phyloP scores from a whole-genome alignment of 2,113 vertebrate genomes.

The Hypomesus transpacificus region DNA sequence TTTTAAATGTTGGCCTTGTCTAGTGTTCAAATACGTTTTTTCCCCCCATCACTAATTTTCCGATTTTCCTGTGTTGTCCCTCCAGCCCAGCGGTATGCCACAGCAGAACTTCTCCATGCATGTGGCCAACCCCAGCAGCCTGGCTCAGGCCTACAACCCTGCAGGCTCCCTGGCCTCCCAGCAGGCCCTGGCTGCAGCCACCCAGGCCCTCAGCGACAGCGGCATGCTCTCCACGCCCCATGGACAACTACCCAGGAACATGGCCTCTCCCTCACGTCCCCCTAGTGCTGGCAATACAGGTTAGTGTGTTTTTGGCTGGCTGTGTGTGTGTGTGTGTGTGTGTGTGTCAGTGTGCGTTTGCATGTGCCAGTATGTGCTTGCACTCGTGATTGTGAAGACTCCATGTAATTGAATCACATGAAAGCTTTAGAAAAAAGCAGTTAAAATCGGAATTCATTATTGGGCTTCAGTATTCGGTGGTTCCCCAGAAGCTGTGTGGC shows the following conservation, averaged over 20 bases:
- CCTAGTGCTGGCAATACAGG: conserved; percentile 78
- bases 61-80: not conserved
- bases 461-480: too few relatives aligned
- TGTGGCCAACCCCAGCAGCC: conserved; percentile 74
- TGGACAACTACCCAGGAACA: conserved; percentile 78
- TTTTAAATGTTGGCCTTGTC: not conserved
- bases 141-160: conserved; percentile 82
- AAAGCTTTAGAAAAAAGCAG: too few relatives aligned
- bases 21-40: not conserved
- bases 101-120: conserved; percentile 91
- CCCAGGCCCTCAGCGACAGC: conserved; percentile 77
- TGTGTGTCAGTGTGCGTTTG: conserved; percentile 10
- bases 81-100: conserved; percentile 77
- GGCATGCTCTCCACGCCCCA: conserved; percentile 82
- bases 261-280: conserved; percentile 82
- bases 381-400: not conserved
- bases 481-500: too few relatives aligned
- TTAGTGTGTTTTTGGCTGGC: conserved; percentile 33
- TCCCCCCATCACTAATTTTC: not conserved
- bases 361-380: not conserved
- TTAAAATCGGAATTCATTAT: too few relatives aligned
- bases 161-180: conserved; percentile 73
- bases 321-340: not conserved
- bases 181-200: conserved; percentile 77
- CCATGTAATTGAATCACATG: too few relatives aligned